Percentiles rank a stretch among this genome's conserved stretches.
These are phyloP conservation scores for Hesperophylax magnus DNA, from an alignment of 1,140 invertebrate genomes.

Conservation along the genomic window DNA sequence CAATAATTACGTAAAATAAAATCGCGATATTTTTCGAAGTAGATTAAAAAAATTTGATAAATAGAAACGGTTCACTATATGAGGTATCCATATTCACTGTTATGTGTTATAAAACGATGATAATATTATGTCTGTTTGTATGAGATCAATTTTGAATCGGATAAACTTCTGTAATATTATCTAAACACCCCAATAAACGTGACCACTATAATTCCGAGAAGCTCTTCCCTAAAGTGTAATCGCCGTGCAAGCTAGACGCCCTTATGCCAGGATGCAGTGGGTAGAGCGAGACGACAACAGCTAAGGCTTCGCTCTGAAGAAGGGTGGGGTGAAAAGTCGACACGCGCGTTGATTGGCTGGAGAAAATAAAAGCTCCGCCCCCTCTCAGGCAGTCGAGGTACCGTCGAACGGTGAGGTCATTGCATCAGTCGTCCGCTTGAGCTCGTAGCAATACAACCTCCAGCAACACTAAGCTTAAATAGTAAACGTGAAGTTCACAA, in stretches of 20 bases:
- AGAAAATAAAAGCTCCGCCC: constrained; percentile 41
- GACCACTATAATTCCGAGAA: constrained; percentile 40
- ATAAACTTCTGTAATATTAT: constrained; percentile 5
- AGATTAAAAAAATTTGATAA: too few relatives aligned
- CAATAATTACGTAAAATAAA: too few relatives aligned
- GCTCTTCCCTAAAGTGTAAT: constrained; percentile 30
- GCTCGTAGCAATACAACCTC: constrained; percentile 42
- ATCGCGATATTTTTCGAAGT: too few relatives aligned
- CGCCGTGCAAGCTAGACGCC: constrained; percentile 33
- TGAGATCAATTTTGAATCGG: constrained; percentile 1
- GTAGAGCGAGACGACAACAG: constrained; percentile 35
- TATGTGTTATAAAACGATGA: too few relatives aligned
- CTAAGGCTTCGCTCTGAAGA: constrained; percentile 27
- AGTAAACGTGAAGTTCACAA: constrained; percentile 19
- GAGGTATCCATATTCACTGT: too few relatives aligned
- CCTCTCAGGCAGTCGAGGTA: constrained; percentile 29
- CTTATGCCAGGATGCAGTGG: not conserved
- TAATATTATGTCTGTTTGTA: not conserved
- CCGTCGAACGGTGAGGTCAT: constrained; percentile 40
- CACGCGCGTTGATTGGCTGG: constrained; percentile 41
- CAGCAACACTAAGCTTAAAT: not conserved
- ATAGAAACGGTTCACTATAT: too few relatives aligned
- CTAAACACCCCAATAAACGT: constrained; percentile 44
- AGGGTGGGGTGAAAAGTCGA: constrained; percentile 31
- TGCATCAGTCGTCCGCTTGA: constrained; percentile 52